Evolutionary conservation across 2,888 invertebrate genomes (phyloP).

Genomic region (Pterostichus madidus): DNA sequence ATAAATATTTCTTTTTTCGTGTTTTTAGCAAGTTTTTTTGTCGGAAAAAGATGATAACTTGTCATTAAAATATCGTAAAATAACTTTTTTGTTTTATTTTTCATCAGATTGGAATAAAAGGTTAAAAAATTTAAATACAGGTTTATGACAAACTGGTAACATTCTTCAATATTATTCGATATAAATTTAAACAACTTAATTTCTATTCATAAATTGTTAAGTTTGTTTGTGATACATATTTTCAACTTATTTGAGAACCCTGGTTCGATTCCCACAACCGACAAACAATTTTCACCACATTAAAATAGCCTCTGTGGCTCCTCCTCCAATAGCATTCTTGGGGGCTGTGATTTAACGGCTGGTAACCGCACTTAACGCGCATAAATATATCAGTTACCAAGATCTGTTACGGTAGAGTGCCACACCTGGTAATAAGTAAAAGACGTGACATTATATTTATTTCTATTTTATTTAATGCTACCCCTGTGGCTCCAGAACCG

Average conservation of each 20-base stretch:
- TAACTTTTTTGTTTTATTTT: slow-evolving; percentile 27
- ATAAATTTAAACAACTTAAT: slow-evolving; percentile 25
- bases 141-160: slow-evolving; percentile 5
- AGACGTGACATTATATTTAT: no score
- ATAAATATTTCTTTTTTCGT: slow-evolving; percentile 32
- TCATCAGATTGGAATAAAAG: slow-evolving; percentile 18
- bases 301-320: no score
- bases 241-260: not conserved
- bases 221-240: not conserved
- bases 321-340: no score
- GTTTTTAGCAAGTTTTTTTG: not conserved
- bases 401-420: no score
- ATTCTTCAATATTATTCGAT: slow-evolving; percentile 21
- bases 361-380: no score
- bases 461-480: no score
- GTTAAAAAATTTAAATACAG: slow-evolving; percentile 46
- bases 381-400: no score
- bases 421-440: no score
- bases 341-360: no score
- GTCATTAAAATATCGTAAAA: slow-evolving; percentile 42
- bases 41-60: slow-evolving; percentile 7
- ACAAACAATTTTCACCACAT: no score
- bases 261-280: no score
- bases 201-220: slow-evolving; percentile 33
- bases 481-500: no score